Base-by-base conservation (phyloP, 2,888 invertebrate genomes). In the Herminia tarsipennalis region DNA sequence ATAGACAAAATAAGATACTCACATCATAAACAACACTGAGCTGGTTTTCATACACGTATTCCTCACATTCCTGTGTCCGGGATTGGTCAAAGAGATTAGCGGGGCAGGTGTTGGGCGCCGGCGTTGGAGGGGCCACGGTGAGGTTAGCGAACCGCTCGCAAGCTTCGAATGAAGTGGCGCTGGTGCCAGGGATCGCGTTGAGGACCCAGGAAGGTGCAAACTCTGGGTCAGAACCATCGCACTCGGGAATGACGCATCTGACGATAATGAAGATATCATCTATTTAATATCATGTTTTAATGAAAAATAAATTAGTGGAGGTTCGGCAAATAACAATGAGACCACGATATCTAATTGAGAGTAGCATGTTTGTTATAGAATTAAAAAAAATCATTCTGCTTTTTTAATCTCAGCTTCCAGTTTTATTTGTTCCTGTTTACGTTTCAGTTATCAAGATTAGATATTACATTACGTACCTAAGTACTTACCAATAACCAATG, bases 1-100 rank as follows among this genome's bases (percentile, higher is more conserved):
- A n/a, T n/a, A n/a, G n/a, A n/a, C n/a, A n/a, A n/a, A n/a, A n/a
- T n/a, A n/a, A n/a, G n/a, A 14, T 27, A 78, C 88, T 84, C 46
- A 90, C 90, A 55, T 89, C 89, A 38, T 89, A 85, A 0, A 89
- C 90, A 1, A 89, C 86, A 33, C 79, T 86, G 22, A 82, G 66
- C 2, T 72, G 74, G 39, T 90, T 77, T 58, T 88, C 73, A 38
- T 88, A 89, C 2, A 91, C 83, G 16, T 79, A 82, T 0, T 49
- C 56, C 1, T 81, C 61, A 42, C 90, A 91, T 0, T 52, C 46
- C 32, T 70, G 66, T 0, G 69, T 78, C 1, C 44, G 55, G 2
- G 66, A 45, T 3, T 41, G 51, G 58, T 88, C 72, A 60, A 91
- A 91, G 52, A 81, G 75, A 0, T 56, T 45, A 0, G 79, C 73